These are phyloP conservation scores for Cynopterus brachyotis DNA, from an alignment of 2,113 vertebrate species.

Conservation along the genomic window DNA sequence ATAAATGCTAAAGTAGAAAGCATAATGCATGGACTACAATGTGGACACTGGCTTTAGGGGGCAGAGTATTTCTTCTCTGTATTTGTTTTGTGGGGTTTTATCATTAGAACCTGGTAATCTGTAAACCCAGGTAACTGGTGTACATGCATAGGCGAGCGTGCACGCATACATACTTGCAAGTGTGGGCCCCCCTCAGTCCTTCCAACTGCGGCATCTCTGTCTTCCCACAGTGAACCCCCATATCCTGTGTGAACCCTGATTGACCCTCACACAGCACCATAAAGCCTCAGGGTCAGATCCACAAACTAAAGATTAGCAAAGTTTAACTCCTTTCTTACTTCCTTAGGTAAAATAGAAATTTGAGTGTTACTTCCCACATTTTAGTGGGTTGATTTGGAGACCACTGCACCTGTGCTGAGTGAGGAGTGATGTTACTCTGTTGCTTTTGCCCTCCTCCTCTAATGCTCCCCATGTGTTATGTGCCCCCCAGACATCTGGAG, in stretches of 20 bases:
- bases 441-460: constrained; percentile 54
- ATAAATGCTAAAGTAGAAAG: neutral
- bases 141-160: neutral
- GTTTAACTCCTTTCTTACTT: neutral
- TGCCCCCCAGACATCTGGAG: constrained; percentile 89
- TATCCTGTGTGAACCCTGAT: neutral
- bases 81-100: neutral
- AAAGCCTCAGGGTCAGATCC: neutral
- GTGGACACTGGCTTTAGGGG: constrained; percentile 35
- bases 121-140: neutral
- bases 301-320: neutral
- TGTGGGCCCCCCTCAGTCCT: neutral
- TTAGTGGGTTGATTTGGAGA: neutral
- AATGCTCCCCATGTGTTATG: constrained; percentile 69
- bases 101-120: neutral
- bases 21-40: constrained; percentile 30
- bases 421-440: fast-evolving
- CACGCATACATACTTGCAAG: neutral
- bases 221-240: neutral
- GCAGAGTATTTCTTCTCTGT: neutral
- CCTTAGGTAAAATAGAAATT: neutral
- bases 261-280: neutral
- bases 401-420: neutral
- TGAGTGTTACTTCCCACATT: neutral
- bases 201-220: neutral